phyloP scores from a whole-genome alignment of 2,888 invertebrate genomes.

The Ennomos erosarius region DNA sequence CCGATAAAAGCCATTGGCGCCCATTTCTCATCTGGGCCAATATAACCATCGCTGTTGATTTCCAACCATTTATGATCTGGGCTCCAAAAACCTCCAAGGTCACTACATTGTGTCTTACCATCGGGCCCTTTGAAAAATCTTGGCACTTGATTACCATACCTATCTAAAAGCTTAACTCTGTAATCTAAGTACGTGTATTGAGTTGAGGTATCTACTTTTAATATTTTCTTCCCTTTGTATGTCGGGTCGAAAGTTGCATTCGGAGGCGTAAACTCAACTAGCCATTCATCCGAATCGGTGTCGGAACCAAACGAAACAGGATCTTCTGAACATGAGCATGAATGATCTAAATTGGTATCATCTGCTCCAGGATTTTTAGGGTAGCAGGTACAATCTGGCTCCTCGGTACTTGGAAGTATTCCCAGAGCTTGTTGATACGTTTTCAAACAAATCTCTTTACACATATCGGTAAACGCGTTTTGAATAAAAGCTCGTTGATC shows the following conservation, averaged over 20 bases:
- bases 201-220: slow-evolving; percentile 52
- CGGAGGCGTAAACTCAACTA: slow-evolving; percentile 79
- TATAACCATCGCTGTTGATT: slow-evolving; percentile 72
- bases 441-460: slow-evolving; percentile 74
- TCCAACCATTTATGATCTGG: slow-evolving; percentile 71
- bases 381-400: slow-evolving; percentile 69
- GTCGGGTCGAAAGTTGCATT: slow-evolving; percentile 67
- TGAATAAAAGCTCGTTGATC: slow-evolving; percentile 72
- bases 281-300: slow-evolving; percentile 78
- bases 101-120: slow-evolving; percentile 76
- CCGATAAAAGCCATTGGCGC: slow-evolving; percentile 69
- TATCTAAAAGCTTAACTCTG: slow-evolving; percentile 69
- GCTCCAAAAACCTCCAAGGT: slow-evolving; percentile 78
- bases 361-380: slow-evolving; percentile 61
- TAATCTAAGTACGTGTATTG: slow-evolving; percentile 76
- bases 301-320: slow-evolving; percentile 59
- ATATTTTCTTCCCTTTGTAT: slow-evolving; percentile 61
- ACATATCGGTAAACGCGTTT: slow-evolving; percentile 73
- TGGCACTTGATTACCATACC: slow-evolving; percentile 69
- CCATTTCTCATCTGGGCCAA: slow-evolving; percentile 73
- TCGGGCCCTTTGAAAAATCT: slow-evolving; percentile 75
- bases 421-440: slow-evolving; percentile 78
- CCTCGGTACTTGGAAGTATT: slow-evolving; percentile 67
- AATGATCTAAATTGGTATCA: slow-evolving; percentile 57
- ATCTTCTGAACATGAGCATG: slow-evolving; percentile 76